Evolutionary conservation across 2,888 invertebrate species (phyloP), one percentile per base, ranked within the genome.

Genomic region (Globia sparganii): DNA sequence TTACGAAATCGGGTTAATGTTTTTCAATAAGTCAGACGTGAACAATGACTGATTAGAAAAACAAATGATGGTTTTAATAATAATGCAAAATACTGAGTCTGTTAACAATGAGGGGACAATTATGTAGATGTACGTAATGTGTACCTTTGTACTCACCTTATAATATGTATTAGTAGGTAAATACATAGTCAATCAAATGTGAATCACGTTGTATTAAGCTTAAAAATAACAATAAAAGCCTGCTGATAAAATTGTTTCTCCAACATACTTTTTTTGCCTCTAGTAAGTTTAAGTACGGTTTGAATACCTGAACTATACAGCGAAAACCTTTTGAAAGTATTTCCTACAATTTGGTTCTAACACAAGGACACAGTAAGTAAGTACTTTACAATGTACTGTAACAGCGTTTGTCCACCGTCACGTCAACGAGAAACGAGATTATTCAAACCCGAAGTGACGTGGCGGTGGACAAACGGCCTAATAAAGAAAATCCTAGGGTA

Each of bases 31-130:
- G 21, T 43, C n/a, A 4, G 53, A 40, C 49, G 31, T 31, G 72
- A 75, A 85, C 81, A 75, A 75, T 72, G 61, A 40, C n/a, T 67
- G 58, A 80, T 79, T 71, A 49, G n/a, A n/a, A 59, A 78, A 84
- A 84, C 84, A 83, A 69, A 69, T 46, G 59, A 65, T 31, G 9
- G 72, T 56, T 72, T 56, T 40, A 43, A 37, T 61, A 37, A 67
- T 40, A 25, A 37, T 43, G 28, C 43, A 31, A 53, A 46, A 53
- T 66, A 79, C 34, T 67, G 31, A 15, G 15, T 34, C 21, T 0
- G 21, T 15, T 75, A 67, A 81, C 66, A 62, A 67, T 81, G 75
- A 34, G 40, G 2, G n/a, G 21, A 37, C 21, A 34, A 40, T 21
- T 34, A 59, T 1, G 9, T 73, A 28, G 34, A 58, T 76, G 13